These are phyloP conservation scores for Apeira syringaria DNA, from an alignment of 2,888 invertebrate species.

Conservation along the genomic window DNA sequence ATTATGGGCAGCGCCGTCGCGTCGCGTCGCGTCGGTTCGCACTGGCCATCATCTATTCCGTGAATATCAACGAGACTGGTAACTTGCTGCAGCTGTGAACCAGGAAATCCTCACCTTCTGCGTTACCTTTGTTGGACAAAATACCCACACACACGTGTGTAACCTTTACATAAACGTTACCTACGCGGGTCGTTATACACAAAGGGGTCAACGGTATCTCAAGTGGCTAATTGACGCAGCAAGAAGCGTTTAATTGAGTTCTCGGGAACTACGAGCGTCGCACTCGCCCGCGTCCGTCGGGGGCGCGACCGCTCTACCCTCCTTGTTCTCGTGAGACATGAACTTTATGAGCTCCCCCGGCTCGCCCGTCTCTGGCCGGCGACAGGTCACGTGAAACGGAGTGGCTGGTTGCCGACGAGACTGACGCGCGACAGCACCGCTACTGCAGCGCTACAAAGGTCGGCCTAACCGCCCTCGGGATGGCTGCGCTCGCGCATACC, in stretches of 20 bases:
- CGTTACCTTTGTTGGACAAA: too few relatives aligned
- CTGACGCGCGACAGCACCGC: too few relatives aligned
- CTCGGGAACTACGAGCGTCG: conserved; percentile 19
- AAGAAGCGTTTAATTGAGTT: conserved; percentile 20
- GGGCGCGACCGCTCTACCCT: conserved; percentile 15
- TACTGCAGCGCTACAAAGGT: too few relatives aligned
- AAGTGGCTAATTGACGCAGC: conserved; percentile 15
- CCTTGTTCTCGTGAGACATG: conserved; percentile 25
- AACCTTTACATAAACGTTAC: too few relatives aligned
- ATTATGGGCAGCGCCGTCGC: not conserved
- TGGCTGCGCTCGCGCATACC: not conserved
- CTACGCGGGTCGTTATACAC: not conserved
- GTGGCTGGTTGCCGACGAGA: too few relatives aligned
- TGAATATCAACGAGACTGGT: conserved; percentile 14
- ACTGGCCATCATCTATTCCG: conserved; percentile 14
- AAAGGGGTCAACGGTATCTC: conserved; percentile 11
- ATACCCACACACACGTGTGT: too few relatives aligned
- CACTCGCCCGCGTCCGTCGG: not conserved
- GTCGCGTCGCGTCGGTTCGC: conserved; percentile 1
- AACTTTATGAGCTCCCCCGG: conserved; percentile 17
- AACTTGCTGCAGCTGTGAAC: conserved; percentile 13
- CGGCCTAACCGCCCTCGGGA: conserved; percentile 4
- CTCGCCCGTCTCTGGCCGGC: conserved; percentile 9
- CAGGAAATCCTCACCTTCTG: conserved; percentile 6
- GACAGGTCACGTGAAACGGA: conserved; percentile 4